phyloP scores from a whole-genome alignment of 2,888 invertebrate genomes.

The Azorinus chamasolen region DNA sequence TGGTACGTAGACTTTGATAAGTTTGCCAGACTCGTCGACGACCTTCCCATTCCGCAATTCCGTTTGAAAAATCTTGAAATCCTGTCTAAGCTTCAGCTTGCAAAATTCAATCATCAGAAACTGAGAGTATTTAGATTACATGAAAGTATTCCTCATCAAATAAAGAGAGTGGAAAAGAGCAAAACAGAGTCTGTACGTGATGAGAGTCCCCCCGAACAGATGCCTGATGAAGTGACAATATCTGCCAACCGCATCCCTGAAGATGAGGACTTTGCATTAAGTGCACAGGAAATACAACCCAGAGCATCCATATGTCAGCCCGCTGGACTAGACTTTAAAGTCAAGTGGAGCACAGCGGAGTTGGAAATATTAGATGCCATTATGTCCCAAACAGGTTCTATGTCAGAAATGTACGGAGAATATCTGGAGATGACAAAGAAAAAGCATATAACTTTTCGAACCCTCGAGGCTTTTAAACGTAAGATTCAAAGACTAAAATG shows the following conservation, averaged over 20 bases:
- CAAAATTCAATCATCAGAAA: slow-evolving; percentile 22
- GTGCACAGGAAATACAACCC: background rate
- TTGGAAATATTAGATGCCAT: slow-evolving; percentile 31
- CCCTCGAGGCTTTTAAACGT: slow-evolving; percentile 15
- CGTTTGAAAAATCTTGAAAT: slow-evolving; percentile 34
- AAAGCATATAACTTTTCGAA: slow-evolving; percentile 14
- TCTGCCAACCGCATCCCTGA: background rate
- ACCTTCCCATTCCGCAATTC: slow-evolving; percentile 17
- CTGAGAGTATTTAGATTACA: slow-evolving; percentile 38
- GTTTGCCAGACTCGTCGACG: slow-evolving; percentile 18
- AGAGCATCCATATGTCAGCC: slow-evolving; percentile 15
- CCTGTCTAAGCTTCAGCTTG: slow-evolving; percentile 25
- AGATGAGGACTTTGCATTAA: slow-evolving; percentile 7
- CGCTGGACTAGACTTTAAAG: background rate
- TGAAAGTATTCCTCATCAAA: slow-evolving; percentile 21
- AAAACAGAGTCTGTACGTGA: background rate
- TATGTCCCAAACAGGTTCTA: background rate
- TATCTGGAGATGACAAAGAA: slow-evolving; percentile 16
- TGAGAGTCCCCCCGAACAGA: background rate
- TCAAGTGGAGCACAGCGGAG: slow-evolving; percentile 15
- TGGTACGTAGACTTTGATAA: slow-evolving; percentile 36
- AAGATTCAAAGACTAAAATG: slow-evolving; percentile 9
- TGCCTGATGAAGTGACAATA: no score
- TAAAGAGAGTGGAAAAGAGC: background rate
- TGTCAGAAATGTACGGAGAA: slow-evolving; percentile 1